Percentiles rank a stretch among this genome's conserved stretches.
These are phyloP conservation scores for Thymelicus acteon DNA, from an alignment of 2,888 invertebrate genomes.

Conservation along the genomic window DNA sequence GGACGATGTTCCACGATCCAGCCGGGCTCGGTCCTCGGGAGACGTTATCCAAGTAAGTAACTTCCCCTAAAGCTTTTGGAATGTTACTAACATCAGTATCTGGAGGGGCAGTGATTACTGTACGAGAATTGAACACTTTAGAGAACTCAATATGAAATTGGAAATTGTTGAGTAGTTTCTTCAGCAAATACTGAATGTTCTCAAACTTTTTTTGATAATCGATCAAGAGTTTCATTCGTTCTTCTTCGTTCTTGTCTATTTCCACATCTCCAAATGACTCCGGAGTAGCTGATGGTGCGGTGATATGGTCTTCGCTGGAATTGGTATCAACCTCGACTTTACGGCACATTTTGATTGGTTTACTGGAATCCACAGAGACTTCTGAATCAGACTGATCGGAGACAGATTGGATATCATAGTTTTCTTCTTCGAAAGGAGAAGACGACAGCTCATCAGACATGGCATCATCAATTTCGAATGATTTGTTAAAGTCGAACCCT, in stretches of 20 bases:
- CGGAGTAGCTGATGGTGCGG: conserved; percentile 58
- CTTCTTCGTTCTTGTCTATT: conserved; percentile 68
- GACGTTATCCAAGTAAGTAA: conserved; percentile 52
- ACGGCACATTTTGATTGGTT: conserved; percentile 67
- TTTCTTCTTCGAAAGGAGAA: conserved; percentile 58
- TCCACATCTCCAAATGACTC: conserved; percentile 76
- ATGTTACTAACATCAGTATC: conserved; percentile 52
- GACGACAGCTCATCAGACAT: conserved; percentile 54
- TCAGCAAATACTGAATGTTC: conserved; percentile 63
- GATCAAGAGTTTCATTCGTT: conserved; percentile 58
- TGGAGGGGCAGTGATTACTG: conserved; percentile 56
- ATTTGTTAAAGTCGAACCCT: conserved; percentile 67
- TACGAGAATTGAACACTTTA: conserved; percentile 64
- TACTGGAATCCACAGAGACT: conserved; percentile 51
- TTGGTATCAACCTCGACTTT: conserved; percentile 55
- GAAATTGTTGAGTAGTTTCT: conserved; percentile 68
- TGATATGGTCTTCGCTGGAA: conserved; percentile 46
- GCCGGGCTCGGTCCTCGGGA: conserved; percentile 56
- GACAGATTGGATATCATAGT: conserved; percentile 63
- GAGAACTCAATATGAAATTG: conserved; percentile 77
- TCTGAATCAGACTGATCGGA: conserved; percentile 69
- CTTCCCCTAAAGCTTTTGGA: conserved; percentile 53
- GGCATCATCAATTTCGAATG: conserved; percentile 67
- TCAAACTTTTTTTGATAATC: conserved; percentile 69
- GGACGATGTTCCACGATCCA: conserved; percentile 68